Base-by-base conservation (phyloP, 2,797 vertebrate species). In the Acanthopagrus latus region DNA sequence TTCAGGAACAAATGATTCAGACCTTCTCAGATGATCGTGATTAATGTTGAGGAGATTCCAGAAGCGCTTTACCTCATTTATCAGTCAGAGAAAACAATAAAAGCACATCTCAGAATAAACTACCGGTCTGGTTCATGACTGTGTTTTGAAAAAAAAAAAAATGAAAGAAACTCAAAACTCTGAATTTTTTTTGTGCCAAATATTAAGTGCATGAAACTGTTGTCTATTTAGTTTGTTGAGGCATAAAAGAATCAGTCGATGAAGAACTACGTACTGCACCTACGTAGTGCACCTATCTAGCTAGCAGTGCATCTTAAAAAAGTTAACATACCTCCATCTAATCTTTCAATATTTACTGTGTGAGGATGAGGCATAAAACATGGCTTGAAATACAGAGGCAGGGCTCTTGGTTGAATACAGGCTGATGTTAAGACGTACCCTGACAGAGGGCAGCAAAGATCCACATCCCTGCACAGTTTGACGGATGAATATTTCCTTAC, bases 361-460 rank as follows among this genome's bases (percentile, higher is more conserved):
- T 38, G 16, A 59, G 41, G 25, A 68, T 43, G 27, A 13, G 29
- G 23, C 4, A 44, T 59, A 59, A 52, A 25, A 13, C 33, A 18
- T 66, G 51, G n/a, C 38, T 67, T 71, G 14, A 38, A 63, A 72
- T 47, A 65, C 27, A 72, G 52, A 64, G 33, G 18, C 3, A 27
- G 64, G 29, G 47, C n/a, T 57, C 58, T 47, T 18, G 4, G 65
- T 14, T 7, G 23, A 72, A 21, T 4, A 27, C 38, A 75, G 66
- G n/a, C 51, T 57, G 55, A 60, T 72, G 70, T 69, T 76, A 47
- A 27, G 64, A 29, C 17, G 25, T 20, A 50, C 73, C 59, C 77
- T 76, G 83, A 78, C 74, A 92, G 91, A 91, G 88, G 90, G 92
- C 92, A 94, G 92, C 88, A 93, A 83, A 92, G 90, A 73, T 86